Evolutionary conservation across 1,140 invertebrate genomes (phyloP).

Genomic region (Drosophila melanica): DNA sequence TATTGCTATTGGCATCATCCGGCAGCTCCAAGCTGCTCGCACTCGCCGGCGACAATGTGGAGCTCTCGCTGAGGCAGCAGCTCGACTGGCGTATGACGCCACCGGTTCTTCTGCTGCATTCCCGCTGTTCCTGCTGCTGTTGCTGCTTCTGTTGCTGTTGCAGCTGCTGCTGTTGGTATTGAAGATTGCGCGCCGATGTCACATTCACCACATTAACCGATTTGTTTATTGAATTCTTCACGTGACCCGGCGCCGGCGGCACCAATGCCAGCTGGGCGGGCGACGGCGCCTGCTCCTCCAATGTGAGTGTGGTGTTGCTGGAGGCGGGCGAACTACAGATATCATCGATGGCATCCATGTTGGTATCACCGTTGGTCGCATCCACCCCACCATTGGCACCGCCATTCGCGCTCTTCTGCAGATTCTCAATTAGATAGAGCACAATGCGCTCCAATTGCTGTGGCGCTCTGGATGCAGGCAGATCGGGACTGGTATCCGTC

Average conservation of each 20-base stretch:
- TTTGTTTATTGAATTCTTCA: slow-evolving; percentile 85
- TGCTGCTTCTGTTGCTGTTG: slow-evolving; percentile 40
- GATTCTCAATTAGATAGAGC: slow-evolving; percentile 87
- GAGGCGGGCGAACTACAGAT: slow-evolving; percentile 57
- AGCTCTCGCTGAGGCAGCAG: slow-evolving; percentile 51
- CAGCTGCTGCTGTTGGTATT: slow-evolving; percentile 44
- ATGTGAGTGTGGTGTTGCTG: slow-evolving; percentile 46
- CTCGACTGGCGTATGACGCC: slow-evolving; percentile 50
- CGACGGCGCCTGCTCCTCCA: slow-evolving; percentile 61
- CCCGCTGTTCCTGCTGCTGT: slow-evolving; percentile 21
- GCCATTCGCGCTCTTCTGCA: slow-evolving; percentile 78
- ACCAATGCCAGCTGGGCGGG: slow-evolving; percentile 83
- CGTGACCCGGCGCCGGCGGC: slow-evolving; percentile 84
- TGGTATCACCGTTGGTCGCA: slow-evolving; percentile 19
- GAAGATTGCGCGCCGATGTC: slow-evolving; percentile 72
- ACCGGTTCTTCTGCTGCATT: slow-evolving; percentile 9
- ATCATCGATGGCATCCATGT: slow-evolving; percentile 57
- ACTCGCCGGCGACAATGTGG: slow-evolving; percentile 55
- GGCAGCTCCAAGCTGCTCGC: slow-evolving; percentile 52
- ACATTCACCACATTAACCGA: slow-evolving; percentile 82
- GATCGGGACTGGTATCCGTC: slow-evolving; percentile 84
- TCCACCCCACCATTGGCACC: slow-evolving; percentile 19
- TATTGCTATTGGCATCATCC: slow-evolving; percentile 53
- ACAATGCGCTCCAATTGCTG: slow-evolving; percentile 88
- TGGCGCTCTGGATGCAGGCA: slow-evolving; percentile 87